phyloP scores from a whole-genome alignment of 2,113 vertebrate species.

The Narcine bancroftii region DNA sequence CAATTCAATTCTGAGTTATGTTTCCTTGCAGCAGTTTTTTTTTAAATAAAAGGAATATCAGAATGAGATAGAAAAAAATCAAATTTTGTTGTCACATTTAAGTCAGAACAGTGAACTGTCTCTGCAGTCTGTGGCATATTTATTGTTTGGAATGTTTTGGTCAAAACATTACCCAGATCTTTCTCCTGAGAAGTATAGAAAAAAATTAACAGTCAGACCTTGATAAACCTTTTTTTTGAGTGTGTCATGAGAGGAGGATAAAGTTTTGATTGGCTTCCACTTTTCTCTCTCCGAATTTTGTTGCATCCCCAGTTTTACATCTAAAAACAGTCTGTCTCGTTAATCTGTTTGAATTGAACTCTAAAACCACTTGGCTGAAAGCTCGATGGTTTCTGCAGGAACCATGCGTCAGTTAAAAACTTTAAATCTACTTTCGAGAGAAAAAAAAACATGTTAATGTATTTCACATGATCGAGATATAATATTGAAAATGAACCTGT shows the following conservation, averaged over 20 bases:
- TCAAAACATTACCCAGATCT: neutral
- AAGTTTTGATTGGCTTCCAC: neutral
- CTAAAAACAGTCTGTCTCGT: neutral
- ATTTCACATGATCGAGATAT: neutral
- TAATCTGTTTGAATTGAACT: neutral
- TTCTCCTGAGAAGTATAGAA: neutral
- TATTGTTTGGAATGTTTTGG: neutral
- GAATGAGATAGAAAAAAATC: neutral
- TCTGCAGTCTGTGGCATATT: neutral
- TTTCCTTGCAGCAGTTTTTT: neutral
- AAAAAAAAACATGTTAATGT: neutral
- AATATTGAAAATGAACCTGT: neutral
- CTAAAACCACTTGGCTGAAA: neutral
- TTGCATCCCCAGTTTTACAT: no score
- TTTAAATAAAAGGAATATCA: neutral
- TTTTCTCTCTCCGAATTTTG: neutral
- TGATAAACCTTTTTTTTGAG: neutral
- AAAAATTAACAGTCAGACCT: neutral
- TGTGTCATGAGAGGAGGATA: neutral
- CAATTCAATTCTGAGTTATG: neutral
- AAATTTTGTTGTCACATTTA: neutral
- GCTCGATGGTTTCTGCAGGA: constrained; percentile 31
- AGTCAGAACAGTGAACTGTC: neutral
- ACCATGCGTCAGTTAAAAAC: neutral
- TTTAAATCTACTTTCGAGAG: neutral